Evolutionary conservation across 2,797 vertebrate species (phyloP).

Genomic region (Gila robusta): DNA sequence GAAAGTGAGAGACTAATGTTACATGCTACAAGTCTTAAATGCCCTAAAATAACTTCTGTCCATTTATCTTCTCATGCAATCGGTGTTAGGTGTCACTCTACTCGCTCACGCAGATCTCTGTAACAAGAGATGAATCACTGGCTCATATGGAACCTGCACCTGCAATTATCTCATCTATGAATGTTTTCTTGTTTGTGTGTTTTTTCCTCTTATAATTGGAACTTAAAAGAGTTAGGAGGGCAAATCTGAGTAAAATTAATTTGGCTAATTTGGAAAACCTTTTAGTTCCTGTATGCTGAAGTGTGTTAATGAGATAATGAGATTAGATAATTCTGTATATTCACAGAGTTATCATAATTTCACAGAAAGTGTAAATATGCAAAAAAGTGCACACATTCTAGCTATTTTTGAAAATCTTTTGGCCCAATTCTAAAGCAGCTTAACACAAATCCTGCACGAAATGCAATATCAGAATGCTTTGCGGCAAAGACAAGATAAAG

Average conservation of each 20-base stretch:
- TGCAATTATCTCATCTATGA: not conserved
- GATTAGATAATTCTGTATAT: not conserved
- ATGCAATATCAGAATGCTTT: not conserved
- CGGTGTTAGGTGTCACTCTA: constrained; percentile 3
- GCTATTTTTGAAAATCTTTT: not conserved
- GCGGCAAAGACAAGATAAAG: not conserved
- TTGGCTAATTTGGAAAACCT: not conserved
- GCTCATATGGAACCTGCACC: not conserved
- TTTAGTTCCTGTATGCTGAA: not conserved
- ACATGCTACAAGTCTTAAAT: not conserved
- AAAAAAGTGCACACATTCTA: not conserved
- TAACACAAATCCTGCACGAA: not conserved
- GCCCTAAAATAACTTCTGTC: not conserved
- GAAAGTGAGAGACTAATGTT: constrained; percentile 19
- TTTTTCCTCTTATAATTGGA: not conserved
- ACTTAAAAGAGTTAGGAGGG: not conserved
- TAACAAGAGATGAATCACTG: not conserved
- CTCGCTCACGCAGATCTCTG: not conserved
- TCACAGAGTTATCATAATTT: not conserved
- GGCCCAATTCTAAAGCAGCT: not conserved
- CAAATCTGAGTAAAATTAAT: not conserved
- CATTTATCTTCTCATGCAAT: not conserved
- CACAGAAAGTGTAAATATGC: not conserved
- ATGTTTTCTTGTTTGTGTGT: not conserved
- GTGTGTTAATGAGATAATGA: not conserved